A percentile compares a stretch with the other conserved stretches of the same genome.
These are phyloP conservation scores for Andrena bucephala DNA, from an alignment of 2,888 invertebrate genomes.

Conservation along the genomic window DNA sequence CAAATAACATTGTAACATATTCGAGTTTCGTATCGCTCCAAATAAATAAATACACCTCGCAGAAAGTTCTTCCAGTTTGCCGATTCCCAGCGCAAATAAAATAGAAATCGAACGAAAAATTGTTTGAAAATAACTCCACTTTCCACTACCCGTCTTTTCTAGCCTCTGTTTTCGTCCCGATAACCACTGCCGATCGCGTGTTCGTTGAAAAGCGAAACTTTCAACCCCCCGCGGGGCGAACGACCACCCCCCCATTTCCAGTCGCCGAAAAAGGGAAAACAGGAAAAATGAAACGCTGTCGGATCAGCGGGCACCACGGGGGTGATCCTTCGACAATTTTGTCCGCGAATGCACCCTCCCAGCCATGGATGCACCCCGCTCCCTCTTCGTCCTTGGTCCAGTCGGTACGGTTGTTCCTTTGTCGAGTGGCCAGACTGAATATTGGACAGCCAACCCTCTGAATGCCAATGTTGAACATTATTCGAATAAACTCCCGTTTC, in stretches of 20 bases:
- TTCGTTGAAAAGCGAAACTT: slow-evolving; percentile 48
- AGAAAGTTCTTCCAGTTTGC: background rate
- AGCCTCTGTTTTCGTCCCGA: slow-evolving; percentile 24
- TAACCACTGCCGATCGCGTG: slow-evolving; percentile 25
- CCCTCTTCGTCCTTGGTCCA: slow-evolving; percentile 7
- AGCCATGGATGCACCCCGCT: slow-evolving; percentile 14
- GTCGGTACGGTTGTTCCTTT: slow-evolving; percentile 39
- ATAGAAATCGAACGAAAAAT: background rate
- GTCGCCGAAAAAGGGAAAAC: slow-evolving; percentile 5
- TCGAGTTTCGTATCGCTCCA: background rate
- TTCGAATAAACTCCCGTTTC: background rate
- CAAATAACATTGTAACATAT: background rate
- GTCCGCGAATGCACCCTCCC: slow-evolving; percentile 26
- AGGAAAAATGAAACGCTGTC: slow-evolving; percentile 13
- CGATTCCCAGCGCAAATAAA: background rate
- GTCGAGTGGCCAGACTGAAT: slow-evolving; percentile 37
- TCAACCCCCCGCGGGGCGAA: background rate
- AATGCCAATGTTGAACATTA: background rate
- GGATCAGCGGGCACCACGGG: slow-evolving; percentile 20
- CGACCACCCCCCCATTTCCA: slow-evolving; percentile 6
- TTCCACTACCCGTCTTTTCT: background rate
- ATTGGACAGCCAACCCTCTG: slow-evolving; percentile 28
- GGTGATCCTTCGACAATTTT: slow-evolving; percentile 34
- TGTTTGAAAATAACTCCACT: background rate
- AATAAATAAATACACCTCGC: background rate